phyloP scores from a whole-genome alignment of 2,797 vertebrate species.

The Typhlichthys subterraneus region DNA sequence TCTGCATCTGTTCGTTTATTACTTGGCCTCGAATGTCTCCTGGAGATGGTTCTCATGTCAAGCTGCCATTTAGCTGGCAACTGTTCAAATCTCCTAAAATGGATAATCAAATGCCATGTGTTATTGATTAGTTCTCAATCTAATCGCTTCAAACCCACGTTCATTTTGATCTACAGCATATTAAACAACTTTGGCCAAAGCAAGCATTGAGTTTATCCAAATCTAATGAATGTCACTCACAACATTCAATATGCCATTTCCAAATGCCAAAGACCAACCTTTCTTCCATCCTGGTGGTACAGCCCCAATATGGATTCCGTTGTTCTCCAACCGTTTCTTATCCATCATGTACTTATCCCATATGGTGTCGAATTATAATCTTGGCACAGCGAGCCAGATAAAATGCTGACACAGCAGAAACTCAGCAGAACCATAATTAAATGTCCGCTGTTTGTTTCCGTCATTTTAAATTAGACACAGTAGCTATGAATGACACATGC shows the following conservation, averaged over 20 bases:
- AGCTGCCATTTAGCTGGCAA: constrained; percentile 26
- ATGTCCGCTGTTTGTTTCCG: neutral
- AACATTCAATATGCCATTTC: too few relatives aligned
- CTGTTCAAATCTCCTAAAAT: too few relatives aligned
- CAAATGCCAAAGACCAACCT: too few relatives aligned
- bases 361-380: neutral
- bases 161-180: too few relatives aligned
- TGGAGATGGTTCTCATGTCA: constrained; percentile 21
- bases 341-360: neutral
- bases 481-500: constrained; percentile 9
- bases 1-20: constrained; percentile 9
- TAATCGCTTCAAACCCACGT: too few relatives aligned
- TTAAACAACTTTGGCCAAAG: too few relatives aligned
- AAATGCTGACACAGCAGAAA: neutral
- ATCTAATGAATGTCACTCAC: too few relatives aligned
- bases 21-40: neutral
- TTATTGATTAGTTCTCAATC: too few relatives aligned
- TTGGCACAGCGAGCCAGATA: neutral
- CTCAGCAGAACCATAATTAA: too few relatives aligned
- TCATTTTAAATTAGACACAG: neutral
- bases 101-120: too few relatives aligned
- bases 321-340: neutral
- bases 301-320: neutral
- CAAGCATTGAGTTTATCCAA: too few relatives aligned
- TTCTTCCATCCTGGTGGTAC: neutral